Evolutionary conservation across 1,140 invertebrate genomes (phyloP), one percentile per base, ranked within the genome.

Genomic region (Helicoverpa armigera): DNA sequence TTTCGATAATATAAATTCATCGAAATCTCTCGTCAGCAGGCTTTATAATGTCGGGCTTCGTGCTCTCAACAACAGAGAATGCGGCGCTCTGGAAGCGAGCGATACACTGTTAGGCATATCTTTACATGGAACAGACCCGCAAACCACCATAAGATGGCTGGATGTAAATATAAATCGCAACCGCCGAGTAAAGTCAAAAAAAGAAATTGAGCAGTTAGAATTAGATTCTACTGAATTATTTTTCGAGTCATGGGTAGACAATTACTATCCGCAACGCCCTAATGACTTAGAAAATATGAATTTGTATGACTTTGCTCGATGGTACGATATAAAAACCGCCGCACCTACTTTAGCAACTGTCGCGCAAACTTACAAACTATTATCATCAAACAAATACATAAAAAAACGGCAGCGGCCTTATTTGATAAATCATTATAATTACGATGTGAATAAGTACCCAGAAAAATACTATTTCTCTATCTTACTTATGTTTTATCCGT

Each of bases 61-160:
- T 31, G 11, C 81, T 91, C 51, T 88, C 76, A 76, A 4, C 4
- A 83, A 90, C 81, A 84, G 89, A 76, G 89, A 92, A 82, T 89
- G 86, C 80, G 88, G 88, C 29, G 84, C 88, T 18, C 75, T 90
- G 10, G 88, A 92, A 88, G 88, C 89, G 53, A 85, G 85, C 29
- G 90, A 91, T 79, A 89, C 86, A 43, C 67, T 94, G 31, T 74
- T 90, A 10, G 87, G 87, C 50, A 88, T 88, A 70, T 75, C 89
- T 31, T 73, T 93, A 35, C 82, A 88, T 78, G 88, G 86, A 9
- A 93, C 91, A 18, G 90, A 93, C 87, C 67, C 82, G 0, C 54
- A 86, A 18, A 94, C 91, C 13, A 90, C 86, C 43, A 89, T 92
- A 31, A 76, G 79, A 82, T 94, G 90, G 90, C 65, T 93, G 61